Evolutionary conservation across 2,797 vertebrate genomes (phyloP).

Genomic region (Acanthis flammea): DNA sequence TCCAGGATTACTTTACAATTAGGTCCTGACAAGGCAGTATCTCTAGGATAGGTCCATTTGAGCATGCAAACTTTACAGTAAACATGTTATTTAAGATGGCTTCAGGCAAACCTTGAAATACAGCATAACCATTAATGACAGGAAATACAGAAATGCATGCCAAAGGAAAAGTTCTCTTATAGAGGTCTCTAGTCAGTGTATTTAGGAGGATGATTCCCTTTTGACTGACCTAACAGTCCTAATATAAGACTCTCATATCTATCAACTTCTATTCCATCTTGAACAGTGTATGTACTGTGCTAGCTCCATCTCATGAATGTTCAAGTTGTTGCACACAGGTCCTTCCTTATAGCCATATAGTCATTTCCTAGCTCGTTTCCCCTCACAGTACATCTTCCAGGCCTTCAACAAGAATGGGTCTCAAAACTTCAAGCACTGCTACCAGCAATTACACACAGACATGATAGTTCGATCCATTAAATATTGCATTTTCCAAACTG

Average conservation of each 20-base stretch:
- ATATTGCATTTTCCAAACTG: not conserved
- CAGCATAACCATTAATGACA: not conserved
- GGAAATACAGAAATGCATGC: not conserved
- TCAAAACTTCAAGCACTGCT: not conserved
- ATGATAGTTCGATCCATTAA: not conserved
- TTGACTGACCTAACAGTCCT: not conserved
- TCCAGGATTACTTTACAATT: not conserved
- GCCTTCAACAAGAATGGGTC: not conserved
- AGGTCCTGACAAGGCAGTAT: not conserved
- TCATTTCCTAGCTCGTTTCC: not conserved
- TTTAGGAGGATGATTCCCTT: not conserved
- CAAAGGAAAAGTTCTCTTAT: not conserved
- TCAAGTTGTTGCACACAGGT: not conserved
- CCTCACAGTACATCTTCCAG: not conserved
- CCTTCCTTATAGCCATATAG: not conserved
- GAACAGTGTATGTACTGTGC: fast-evolving
- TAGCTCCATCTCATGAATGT: not conserved
- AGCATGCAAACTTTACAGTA: not conserved
- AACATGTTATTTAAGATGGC: not conserved
- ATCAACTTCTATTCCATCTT: not conserved
- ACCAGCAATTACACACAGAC: not conserved
- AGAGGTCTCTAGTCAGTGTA: not conserved
- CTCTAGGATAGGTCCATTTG: not conserved
- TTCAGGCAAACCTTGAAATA: not conserved
- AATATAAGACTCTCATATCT: not conserved